Base-by-base conservation (phyloP, 2,797 vertebrate genomes). In the Lepus townsendii region DNA sequence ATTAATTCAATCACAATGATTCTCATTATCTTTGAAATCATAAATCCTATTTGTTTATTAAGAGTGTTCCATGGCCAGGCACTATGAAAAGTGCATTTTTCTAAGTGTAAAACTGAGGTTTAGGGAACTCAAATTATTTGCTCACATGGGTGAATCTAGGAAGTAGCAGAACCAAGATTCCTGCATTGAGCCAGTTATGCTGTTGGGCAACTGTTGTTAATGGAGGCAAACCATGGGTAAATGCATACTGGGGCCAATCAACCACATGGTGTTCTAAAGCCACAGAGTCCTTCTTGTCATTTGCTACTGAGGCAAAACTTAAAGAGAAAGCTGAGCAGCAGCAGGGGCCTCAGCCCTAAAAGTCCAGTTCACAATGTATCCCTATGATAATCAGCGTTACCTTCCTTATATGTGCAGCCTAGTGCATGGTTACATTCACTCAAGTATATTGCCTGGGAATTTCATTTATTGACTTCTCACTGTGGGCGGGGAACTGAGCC, bases 1-100 rank as follows among this genome's bases (percentile, higher is more conserved):
- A 54, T 80, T 42, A 87, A 73, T 30, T 83, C 6, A 16, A 63
- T 84, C 57, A 79, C 3, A 71, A 72, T 62, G 78, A 9, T n/a
- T n/a, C 38, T 75, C 52, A 83, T 86, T 82, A 62, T 72, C 35
- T 83, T 93, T 52, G 35, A 80, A 80, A 50, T 42, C 22, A 80
- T 80, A 57, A 92, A 82, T 38, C 84, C 26, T 71, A 62, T 66
- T 22, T 22, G 20, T 52, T 85, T 82, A 79, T 69, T 82, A 78
- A 91, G 26, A 72, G 50, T 16, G 52, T 71, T 65, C 47, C 65
- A 42, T 86, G 22, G 10, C 8, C 13, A 52, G 69, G 7, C 22
- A 86, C 62, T 38, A 27, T 22, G 30, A 4, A 69, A 76, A 93
- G 87, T 76, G 7, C 22, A 71, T 32, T 91, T 89, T 86, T 68